A percentile compares a stretch with the other conserved stretches of the same genome.
phyloP scores from a whole-genome alignment of 2,797 vertebrate species.

The Phataginus tricuspis region DNA sequence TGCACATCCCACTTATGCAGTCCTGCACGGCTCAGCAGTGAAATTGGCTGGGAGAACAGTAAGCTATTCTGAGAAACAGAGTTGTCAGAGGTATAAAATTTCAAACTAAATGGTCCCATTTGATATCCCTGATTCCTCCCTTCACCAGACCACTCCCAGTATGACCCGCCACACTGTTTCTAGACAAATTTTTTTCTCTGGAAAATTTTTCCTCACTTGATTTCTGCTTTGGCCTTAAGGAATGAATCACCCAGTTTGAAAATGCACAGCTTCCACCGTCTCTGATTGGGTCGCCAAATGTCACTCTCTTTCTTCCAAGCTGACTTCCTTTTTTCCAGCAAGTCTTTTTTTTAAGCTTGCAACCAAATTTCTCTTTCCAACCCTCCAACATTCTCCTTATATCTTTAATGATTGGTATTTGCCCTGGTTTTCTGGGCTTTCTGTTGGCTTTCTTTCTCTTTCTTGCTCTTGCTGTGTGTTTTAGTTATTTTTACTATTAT shows the following conservation, averaged over 20 bases:
- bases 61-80: conserved; percentile 14
- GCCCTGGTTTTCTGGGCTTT: neutral
- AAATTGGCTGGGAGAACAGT: neutral
- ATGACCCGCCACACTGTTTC: neutral
- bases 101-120: neutral
- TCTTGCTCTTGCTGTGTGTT: neutral
- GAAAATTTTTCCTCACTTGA: neutral
- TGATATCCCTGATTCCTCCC: neutral
- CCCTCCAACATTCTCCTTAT: neutral
- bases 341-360: neutral
- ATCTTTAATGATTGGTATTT: neutral
- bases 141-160: neutral
- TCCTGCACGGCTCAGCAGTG: neutral
- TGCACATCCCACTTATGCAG: neutral
- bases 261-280: neutral
- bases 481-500: neutral
- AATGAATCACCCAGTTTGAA: conserved; percentile 18
- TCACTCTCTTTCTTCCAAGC: neutral
- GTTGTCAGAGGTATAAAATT: neutral
- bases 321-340: neutral
- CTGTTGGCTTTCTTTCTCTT: neutral
- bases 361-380: neutral
- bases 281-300: neutral
- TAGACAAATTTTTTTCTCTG: neutral
- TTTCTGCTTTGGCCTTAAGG: neutral